A percentile compares a stretch with the other conserved stretches of the same genome.
Conservation (phyloP, 2,113 vertebrate species). For the Chunga burmeisteri region DNA sequence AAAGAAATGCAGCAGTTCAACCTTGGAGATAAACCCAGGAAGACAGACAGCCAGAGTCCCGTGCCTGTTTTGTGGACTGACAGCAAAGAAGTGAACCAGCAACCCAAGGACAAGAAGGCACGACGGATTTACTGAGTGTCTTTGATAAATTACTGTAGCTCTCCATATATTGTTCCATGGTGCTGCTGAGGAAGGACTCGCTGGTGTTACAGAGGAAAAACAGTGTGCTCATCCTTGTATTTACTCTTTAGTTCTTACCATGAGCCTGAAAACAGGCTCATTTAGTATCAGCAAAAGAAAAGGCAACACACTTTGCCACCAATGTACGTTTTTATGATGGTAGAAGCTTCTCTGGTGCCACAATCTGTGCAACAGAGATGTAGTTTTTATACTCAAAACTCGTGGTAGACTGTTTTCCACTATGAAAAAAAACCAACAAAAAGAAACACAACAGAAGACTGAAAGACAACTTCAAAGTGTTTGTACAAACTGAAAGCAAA, state of each 20-base stretch:
- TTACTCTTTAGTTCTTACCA: neutral
- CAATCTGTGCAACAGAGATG: neutral
- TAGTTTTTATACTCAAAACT: neutral
- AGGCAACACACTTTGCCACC: neutral
- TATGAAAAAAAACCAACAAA: too few relatives aligned
- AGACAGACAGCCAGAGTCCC: neutral
- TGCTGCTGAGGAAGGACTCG: neutral
- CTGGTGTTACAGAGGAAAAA: neutral
- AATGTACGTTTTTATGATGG: rapidly evolving
- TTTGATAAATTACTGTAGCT: neutral
- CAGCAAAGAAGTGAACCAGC: neutral
- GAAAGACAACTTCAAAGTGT: neutral
- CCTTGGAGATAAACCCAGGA: rapidly evolving
- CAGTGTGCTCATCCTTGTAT: neutral
- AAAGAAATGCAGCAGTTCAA: neutral
- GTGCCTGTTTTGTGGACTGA: neutral
- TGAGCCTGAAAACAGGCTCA: neutral
- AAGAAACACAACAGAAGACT: neutral
- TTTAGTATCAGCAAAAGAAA: neutral
- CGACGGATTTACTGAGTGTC: neutral
- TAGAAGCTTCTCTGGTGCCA: neutral
- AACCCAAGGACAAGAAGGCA: neutral
- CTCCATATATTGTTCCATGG: neutral
- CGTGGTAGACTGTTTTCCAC: neutral
- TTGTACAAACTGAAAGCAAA: neutral